Base-by-base conservation (phyloP, 2,113 vertebrate genomes). In the Archocentrus centrarchus region DNA sequence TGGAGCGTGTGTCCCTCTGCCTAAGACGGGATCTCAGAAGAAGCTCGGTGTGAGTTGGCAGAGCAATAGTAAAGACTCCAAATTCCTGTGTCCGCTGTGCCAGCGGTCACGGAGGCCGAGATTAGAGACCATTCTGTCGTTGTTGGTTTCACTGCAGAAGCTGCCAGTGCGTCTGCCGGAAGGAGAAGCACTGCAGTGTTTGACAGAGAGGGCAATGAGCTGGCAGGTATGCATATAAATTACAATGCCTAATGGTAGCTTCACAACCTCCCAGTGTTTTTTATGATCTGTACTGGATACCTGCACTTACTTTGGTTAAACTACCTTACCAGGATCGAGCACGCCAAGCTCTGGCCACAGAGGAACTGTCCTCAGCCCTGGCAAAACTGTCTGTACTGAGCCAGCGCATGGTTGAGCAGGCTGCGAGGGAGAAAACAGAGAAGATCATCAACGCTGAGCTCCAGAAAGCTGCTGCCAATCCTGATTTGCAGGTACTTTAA, bases 371-470 rank as follows among this genome's bases (percentile, higher is more conserved):
- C 2, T 99, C 98, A 2, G 98, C 98, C 1, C 87, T 99, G 89
- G 98, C 98, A 55, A 99, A 99, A 90, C 96, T 99, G 15, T 99
- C 98, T 0, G 98, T 99, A 73, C 96, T 99, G 79, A 99, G 98
- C 81, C 98, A 99, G 94, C 95, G 98, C 0, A 99, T 99, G 98
- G 98, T 99, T 86, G 98, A 99, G 90, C 98, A 99, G 92, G 98
- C 98, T 3, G 98, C 98, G 0, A 94, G 98, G 1, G 98, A 99
- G 91, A 99, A 99, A 92, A 99, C 98, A 0, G 98, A 99, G 91
- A 99, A 99, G 79, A 99, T 99, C 75, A 99, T 99, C 94, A 99
- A 97, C 2, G 98, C 98, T 0, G 98, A 99, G 93, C 95, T 99
- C 15, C 98, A 99, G 92, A 99, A 99, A 90, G 98, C 98, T 8